Evolutionary conservation across 37 sponge, comb jelly and placozoan genomes (phyloP).

Genomic region (Tethya wilhelma): DNA sequence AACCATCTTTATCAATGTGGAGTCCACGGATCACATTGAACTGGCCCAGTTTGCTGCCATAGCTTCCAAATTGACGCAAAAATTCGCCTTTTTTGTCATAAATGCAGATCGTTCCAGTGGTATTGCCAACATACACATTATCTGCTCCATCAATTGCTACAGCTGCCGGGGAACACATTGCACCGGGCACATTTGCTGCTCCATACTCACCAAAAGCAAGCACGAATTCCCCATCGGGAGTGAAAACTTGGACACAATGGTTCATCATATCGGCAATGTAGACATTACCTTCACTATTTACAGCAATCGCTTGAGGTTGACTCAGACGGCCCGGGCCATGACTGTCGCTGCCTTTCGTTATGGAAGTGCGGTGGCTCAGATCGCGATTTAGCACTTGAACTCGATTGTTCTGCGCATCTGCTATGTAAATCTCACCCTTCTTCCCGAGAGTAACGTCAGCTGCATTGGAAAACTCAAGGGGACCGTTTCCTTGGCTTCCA

Average conservation of each 20-base stretch:
- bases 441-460: constrained; percentile 28
- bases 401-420: constrained; percentile 19
- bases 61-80: constrained; percentile 18
- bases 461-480: not conserved
- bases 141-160: constrained; percentile 3
- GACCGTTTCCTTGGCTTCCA: constrained; percentile 12
- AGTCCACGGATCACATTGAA: constrained; percentile 1
- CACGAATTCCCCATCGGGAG: constrained; percentile 3
- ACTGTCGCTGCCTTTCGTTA: not conserved
- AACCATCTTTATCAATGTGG: not conserved
- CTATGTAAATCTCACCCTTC: constrained; percentile 22
- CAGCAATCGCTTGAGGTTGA: constrained; percentile 31
- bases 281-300: constrained; percentile 15
- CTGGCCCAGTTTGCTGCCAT: constrained; percentile 30
- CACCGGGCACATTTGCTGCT: not conserved
- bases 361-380: not conserved
- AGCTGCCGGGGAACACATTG: not conserved
- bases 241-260: constrained; percentile 22
- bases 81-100: constrained; percentile 10
- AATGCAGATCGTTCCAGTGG: not conserved
- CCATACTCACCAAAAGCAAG: constrained; percentile 9
- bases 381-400: constrained; percentile 30
- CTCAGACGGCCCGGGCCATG: constrained; percentile 32
- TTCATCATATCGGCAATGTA: constrained; percentile 31
- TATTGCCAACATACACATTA: constrained; percentile 13